Base-by-base conservation (phyloP, 92 coral and sea anemone species). In the Porites cylindrica region DNA sequence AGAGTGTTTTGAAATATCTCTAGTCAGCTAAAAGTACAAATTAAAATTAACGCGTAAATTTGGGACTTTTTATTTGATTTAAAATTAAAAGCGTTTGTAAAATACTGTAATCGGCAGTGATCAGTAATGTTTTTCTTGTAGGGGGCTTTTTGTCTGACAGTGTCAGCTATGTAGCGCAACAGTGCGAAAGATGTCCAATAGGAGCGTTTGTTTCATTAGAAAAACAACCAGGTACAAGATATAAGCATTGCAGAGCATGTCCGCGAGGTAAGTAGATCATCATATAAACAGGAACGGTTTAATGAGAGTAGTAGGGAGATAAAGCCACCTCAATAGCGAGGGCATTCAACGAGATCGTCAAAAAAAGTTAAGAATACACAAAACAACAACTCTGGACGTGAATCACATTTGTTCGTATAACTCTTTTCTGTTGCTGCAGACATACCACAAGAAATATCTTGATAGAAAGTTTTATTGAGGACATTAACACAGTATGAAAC, bases 121-220 rank as follows among this genome's bases (percentile, higher is more conserved):
- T 17, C 14, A 2, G 62, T 19, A 17, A 3, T 43, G n/a, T 47
- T 1, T 8, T 64, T 17, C 21, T 14, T 66, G 43, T 21, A 79
- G 82, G 82, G 2, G 82, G 82, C 16, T 79, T 19, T 38, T 23
- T 79, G 1, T 79, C 82, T 20, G 82, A 79, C 72, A 79, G 82
- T n/a, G 82, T 69, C 8, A 29, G 72, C 60, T 79, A 18, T 47
- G 82, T 79, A 43, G 72, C 82, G 3, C 8, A 8, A 11, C 58
- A 79, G 23, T 79, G 82, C n/a, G 72, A 10, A 19, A 14, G 5
- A 16, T 79, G 82, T n/a, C 82, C 82, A 38, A 9, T 64, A 7
- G 82, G 82, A 13, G 82, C 82, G 7, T 79, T n/a, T 63, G 82
- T 79, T 17, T 63, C 68, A 11, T 60, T 79, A 53, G 82, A 64